Evolutionary conservation across 1,140 invertebrate species (phyloP), one percentile per base, ranked within the genome.

Genomic region (Eciton burchellii): DNA sequence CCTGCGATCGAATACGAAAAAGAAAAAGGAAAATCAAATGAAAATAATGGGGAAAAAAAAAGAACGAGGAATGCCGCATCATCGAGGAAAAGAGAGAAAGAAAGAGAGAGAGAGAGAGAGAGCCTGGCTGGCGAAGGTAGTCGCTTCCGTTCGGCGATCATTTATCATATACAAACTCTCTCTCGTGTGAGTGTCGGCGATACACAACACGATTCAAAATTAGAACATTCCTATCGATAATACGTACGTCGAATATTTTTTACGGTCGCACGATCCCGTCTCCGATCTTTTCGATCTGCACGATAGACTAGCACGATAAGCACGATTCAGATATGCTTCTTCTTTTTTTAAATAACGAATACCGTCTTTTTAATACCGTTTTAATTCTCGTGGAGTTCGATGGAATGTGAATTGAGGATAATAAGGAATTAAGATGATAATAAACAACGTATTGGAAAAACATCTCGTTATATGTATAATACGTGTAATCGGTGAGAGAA

Each of bases 131-230:
- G 21, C 47, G 35, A 73, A 19, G 52, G 16, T 45, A 29, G 0
- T 1, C 72, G 14, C 41, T 66, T 45, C 4, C 24, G 54, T 35
- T 21, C 52, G 43, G 45, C 11, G 41, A 74, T 52, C 8, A 8
- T 4, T 21, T 14, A 11, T 62, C 16, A 24, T 49, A 54, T 9
- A 41, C n/a, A 12, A 9, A 11, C 3, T 16, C 43, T n/a, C 3
- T 16, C 70, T 71, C 71, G 85, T 82, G 57, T 86, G 79, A 14
- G 70, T 65, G 47, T 77, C 41, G 47, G 19, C 16, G 45, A 54
- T 45, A 43, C 54, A 12, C 11, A 43, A 14, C 63, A 12, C 45
- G 3, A 19, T 19, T 77, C 6, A 24, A 41, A 41, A 60, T 70
- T 70, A 60, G 41, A 73, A 35, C 57, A 35, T 63, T 47, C 1